Evolutionary conservation across 2,888 invertebrate genomes (phyloP), one percentile per base, ranked within the genome.

Genomic region (Trichopria drosophilae): DNA sequence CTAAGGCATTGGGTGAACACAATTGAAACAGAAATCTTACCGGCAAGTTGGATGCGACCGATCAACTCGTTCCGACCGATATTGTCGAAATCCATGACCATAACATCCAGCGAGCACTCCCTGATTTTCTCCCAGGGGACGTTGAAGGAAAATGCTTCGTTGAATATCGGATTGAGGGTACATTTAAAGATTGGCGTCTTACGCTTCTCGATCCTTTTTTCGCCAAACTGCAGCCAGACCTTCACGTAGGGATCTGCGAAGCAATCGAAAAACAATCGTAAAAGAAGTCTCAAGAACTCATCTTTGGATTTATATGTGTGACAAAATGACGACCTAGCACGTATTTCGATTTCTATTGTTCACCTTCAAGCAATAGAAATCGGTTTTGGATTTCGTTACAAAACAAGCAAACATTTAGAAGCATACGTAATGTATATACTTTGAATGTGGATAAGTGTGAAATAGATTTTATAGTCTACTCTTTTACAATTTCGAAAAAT

Each of bases 11-110:
- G 10, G 6, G 2, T 7, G 15, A 32, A 32, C 6, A 12, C 6
- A 10, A 7, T 32, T 10, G n/a, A 32, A 12, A 2, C 26, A 20
- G 6, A 13, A 31, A 37, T 42, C 43, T 55, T 75, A 87, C 95
- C 94, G 70, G 94, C 95, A 68, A 95, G 81, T 63, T 93, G 84
- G 79, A 96, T 94, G 72, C 94, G 84, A 10, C 93, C 93, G 69
- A 93, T 93, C 64, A 93, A 83, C 77, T 93, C 93, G 72, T 93
- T 93, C 60, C 93, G 80, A 39, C 95, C 95, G 63, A 96, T 92
- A 76, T 95, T 94, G 77, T 96, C 96, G 76, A 94, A 95, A 79
- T 96, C 96, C 95, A 96, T 96, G 51, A 95, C 94, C 81, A 89
- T 88, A 15, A 96, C 90, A 70, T 94, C 92, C 58, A 96, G 81